Evolutionary conservation across 2,797 vertebrate genomes (phyloP).

Genomic region (Cheirogaleus major): DNA sequence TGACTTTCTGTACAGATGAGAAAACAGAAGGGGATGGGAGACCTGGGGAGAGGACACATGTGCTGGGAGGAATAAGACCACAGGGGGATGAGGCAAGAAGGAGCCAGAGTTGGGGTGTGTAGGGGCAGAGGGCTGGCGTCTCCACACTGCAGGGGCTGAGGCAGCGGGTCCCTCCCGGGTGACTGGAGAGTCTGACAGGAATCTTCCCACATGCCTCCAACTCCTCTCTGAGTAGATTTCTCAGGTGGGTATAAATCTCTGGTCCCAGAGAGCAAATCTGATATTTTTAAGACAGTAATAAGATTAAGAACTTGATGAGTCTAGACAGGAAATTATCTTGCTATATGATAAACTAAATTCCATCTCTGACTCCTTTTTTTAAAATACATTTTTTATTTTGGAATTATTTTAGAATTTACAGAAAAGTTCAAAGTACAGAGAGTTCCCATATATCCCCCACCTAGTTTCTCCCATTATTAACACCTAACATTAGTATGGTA

Average conservation of each 20-base stretch:
- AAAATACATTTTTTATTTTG: constrained; percentile 6
- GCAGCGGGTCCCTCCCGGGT: background rate
- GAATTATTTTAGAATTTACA: background rate
- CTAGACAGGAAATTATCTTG: background rate
- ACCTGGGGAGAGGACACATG: background rate
- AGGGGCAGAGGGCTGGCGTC: accelerated
- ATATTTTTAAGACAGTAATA: background rate
- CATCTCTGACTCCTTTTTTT: background rate
- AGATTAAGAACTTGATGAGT: background rate
- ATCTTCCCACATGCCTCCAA: accelerated
- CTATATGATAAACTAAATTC: background rate
- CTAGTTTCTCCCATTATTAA: background rate
- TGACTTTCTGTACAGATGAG: background rate
- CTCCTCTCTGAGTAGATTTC: background rate
- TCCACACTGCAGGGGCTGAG: background rate
- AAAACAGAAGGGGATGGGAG: background rate
- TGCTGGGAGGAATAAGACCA: background rate
- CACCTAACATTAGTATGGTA: background rate
- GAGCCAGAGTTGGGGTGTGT: accelerated
- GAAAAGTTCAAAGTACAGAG: constrained; percentile 10
- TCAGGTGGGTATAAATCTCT: background rate
- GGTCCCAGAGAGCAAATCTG: background rate
- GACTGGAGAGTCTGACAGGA: background rate
- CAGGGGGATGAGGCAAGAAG: background rate
- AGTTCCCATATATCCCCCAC: background rate